Evolutionary conservation across 2,797 vertebrate species (phyloP).

Genomic region (Chaetophractus vellerosus): DNA sequence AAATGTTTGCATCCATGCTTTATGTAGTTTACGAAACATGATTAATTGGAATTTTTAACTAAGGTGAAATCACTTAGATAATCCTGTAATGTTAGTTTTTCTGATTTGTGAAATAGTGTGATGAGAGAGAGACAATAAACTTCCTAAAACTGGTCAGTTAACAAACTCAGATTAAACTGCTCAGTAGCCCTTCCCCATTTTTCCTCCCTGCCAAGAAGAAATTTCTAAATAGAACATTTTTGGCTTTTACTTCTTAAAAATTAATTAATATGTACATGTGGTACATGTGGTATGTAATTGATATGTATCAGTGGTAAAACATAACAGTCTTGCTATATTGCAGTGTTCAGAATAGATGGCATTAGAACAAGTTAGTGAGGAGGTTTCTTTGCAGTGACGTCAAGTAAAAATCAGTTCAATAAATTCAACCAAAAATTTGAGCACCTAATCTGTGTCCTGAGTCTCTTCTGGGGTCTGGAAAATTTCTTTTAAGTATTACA

Average conservation of each 20-base stretch:
- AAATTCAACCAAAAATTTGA: slow-evolving; percentile 37
- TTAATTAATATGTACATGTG: background rate
- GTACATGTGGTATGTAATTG: background rate
- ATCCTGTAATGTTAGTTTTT: background rate
- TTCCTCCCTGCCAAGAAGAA: background rate
- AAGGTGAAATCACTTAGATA: background rate
- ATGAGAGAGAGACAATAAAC: background rate
- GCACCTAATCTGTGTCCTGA: background rate
- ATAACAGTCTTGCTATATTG: background rate
- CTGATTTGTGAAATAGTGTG: background rate
- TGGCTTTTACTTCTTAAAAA: background rate
- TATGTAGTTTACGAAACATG: background rate
- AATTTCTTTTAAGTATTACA: background rate
- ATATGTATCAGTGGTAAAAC: background rate
- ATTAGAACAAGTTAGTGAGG: background rate
- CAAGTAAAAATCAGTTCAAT: slow-evolving; percentile 20
- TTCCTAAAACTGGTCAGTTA: slow-evolving; percentile 33
- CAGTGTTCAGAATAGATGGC: slow-evolving; percentile 2
- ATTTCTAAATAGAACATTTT: slow-evolving; percentile 21
- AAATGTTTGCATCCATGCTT: background rate
- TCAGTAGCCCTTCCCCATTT: background rate
- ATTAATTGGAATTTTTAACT: background rate
- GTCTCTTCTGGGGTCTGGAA: background rate
- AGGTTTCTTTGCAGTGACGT: background rate
- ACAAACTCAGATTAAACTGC: background rate